Conservation (phyloP, 2,888 invertebrate species). For the Microplitis deprimator region DNA sequence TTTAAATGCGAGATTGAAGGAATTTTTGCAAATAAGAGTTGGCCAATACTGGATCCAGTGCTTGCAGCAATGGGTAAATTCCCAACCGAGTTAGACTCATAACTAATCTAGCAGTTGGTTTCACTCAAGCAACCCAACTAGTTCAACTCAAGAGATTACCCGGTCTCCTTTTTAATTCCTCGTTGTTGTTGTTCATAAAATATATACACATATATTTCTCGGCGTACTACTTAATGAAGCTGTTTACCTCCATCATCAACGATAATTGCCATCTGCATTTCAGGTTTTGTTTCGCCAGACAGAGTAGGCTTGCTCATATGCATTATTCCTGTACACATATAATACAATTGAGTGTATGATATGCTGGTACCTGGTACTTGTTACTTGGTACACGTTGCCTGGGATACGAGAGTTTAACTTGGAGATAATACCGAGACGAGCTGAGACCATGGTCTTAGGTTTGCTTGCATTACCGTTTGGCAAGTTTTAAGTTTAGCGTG, state of each 20-base stretch:
- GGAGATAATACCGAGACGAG: conserved; percentile 28
- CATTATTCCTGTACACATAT: conserved; percentile 14
- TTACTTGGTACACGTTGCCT: too few relatives aligned
- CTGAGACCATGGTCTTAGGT: background rate
- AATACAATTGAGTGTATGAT: conserved; percentile 12
- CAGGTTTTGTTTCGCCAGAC: conserved; percentile 11
- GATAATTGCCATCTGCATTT: conserved; percentile 29
- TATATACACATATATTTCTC: background rate
- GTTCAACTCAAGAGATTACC: background rate
- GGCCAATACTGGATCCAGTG: background rate
- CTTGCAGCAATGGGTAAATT: too few relatives aligned
- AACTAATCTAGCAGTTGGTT: too few relatives aligned
- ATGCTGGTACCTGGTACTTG: too few relatives aligned
- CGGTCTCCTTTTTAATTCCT: background rate
- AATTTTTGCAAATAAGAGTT: background rate
- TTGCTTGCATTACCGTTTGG: background rate
- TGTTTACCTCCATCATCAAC: conserved; percentile 29
- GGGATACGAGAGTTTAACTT: too few relatives aligned
- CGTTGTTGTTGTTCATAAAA: too few relatives aligned
- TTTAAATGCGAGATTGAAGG: background rate
- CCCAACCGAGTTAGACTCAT: too few relatives aligned
- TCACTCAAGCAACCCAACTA: background rate
- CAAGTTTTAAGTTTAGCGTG: conserved; percentile 32
- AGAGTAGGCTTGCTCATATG: conserved; percentile 2
- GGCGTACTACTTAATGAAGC: conserved; percentile 28